A percentile compares a stretch with the other conserved stretches of the same genome.
Conservation (phyloP, 2,113 vertebrate genomes). For the Hydropotes inermis region DNA sequence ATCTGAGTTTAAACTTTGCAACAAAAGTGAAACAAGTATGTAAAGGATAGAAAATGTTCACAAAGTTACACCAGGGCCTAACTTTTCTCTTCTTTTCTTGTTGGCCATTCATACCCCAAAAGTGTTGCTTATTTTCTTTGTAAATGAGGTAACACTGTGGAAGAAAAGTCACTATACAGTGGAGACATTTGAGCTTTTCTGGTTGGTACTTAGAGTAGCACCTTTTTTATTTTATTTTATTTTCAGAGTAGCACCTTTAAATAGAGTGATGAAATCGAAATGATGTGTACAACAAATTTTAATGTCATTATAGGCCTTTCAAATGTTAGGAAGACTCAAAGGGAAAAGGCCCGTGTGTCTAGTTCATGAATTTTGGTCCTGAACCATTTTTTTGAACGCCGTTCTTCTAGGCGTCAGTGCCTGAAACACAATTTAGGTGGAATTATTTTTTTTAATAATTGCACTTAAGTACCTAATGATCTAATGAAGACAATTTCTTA, state of each 20-base stretch:
- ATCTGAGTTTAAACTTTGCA: neutral
- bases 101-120: neutral
- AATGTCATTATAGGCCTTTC: constrained; percentile 64
- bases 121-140: neutral
- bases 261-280: constrained; percentile 46
- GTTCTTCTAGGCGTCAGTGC: constrained; percentile 67
- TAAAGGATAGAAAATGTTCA: neutral
- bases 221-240: fast-evolving
- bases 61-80: neutral
- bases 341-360: constrained; percentile 37
- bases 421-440: constrained; percentile 84
- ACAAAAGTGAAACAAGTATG: neutral
- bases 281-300: constrained; percentile 41
- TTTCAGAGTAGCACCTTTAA: neutral
- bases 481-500: constrained; percentile 97
- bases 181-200: constrained; percentile 3
- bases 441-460: constrained; percentile 87
- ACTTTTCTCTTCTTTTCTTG: neutral
- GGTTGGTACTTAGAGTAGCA: constrained; percentile 27
- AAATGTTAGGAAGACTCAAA: constrained; percentile 64
- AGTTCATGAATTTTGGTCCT: constrained; percentile 44
- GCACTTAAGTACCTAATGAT: constrained; percentile 87
- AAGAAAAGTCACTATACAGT: neutral
- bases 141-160: neutral
- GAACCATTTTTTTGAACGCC: constrained; percentile 55